Conservation (phyloP, 2,797 vertebrate genomes). For the Pseudopleuronectes americanus region DNA sequence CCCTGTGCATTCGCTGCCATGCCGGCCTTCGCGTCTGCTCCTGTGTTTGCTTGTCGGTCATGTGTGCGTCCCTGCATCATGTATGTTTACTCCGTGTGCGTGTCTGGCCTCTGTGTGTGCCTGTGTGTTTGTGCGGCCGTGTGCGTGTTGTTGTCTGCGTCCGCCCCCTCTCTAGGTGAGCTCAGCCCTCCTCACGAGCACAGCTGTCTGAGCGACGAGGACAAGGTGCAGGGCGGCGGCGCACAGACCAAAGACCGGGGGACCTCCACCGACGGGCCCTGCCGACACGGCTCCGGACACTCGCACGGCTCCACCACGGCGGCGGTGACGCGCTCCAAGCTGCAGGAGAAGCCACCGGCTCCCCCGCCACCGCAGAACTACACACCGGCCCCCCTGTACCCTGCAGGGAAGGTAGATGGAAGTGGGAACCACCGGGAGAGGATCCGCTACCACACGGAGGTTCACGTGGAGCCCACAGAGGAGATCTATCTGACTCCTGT, state of each 20-base stretch:
- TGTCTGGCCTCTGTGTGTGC: slow-evolving; percentile 31
- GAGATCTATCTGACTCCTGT: slow-evolving; percentile 96
- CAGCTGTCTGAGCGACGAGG: slow-evolving; percentile 95
- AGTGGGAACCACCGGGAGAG: slow-evolving; percentile 87
- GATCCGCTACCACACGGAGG: slow-evolving; percentile 91
- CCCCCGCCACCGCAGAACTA: slow-evolving; percentile 76
- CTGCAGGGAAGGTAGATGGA: slow-evolving; percentile 63
- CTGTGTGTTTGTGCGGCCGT: slow-evolving; percentile 26
- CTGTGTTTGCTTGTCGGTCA: neutral
- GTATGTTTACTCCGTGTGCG: slow-evolving; percentile 24
- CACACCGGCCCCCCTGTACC: slow-evolving; percentile 74
- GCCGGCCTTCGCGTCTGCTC: slow-evolving; percentile 12
- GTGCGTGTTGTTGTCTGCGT: slow-evolving; percentile 22
- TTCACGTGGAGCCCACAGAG: slow-evolving; percentile 93
- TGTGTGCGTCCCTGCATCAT: slow-evolving; percentile 24
- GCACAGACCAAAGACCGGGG: slow-evolving; percentile 95
- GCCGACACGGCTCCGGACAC: slow-evolving; percentile 87
- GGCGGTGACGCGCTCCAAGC: slow-evolving; percentile 67
- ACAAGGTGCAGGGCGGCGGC: slow-evolving; percentile 88
- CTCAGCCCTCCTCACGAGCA: slow-evolving; percentile 92
- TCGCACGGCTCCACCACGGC: slow-evolving; percentile 61
- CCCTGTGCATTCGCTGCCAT: slow-evolving; percentile 36
- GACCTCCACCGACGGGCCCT: slow-evolving; percentile 93
- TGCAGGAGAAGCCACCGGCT: slow-evolving; percentile 75
- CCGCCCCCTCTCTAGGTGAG: slow-evolving; percentile 82